These are phyloP conservation scores for Meganola albula DNA, from an alignment of 2,888 invertebrate genomes.

Conservation along the genomic window DNA sequence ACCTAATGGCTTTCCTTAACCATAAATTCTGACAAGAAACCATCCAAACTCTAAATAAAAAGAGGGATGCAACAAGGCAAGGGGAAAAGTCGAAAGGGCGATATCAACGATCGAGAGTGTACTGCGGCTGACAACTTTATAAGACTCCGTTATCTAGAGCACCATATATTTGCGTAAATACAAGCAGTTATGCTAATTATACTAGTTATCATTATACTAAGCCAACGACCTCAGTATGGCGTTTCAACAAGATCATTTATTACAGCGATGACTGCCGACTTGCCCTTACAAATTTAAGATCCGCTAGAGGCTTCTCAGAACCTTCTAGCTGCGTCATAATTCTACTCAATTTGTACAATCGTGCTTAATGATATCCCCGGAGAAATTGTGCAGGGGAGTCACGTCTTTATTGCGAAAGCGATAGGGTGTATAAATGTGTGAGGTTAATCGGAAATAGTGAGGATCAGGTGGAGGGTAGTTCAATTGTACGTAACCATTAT, in stretches of 20 bases:
- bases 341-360: slow-evolving; percentile 41
- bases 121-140: slow-evolving; percentile 35
- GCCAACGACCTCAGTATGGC: slow-evolving; percentile 23
- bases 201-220: slow-evolving; percentile 23
- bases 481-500: slow-evolving; percentile 25
- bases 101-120: slow-evolving; percentile 11
- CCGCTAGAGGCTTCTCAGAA: slow-evolving; percentile 22
- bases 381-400: slow-evolving; percentile 25
- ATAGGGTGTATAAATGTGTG: slow-evolving; percentile 30
- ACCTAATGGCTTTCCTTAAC: slow-evolving; percentile 12
- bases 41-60: slow-evolving; percentile 14
- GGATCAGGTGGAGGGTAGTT: slow-evolving; percentile 21
- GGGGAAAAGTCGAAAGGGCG: slow-evolving; percentile 12
- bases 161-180: slow-evolving; percentile 18
- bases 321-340: slow-evolving; percentile 38
- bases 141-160: too few relatives aligned
- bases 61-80: slow-evolving; percentile 22
- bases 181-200: slow-evolving; percentile 31
- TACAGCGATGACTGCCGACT: slow-evolving; percentile 29
- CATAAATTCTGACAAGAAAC: slow-evolving; percentile 13
- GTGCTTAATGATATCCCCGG: slow-evolving; percentile 36
- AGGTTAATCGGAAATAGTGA: slow-evolving; percentile 11
- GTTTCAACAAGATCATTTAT: slow-evolving; percentile 33
- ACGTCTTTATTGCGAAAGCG: slow-evolving; percentile 24
- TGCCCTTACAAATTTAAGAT: slow-evolving; percentile 31